A percentile compares a stretch with the other conserved stretches of the same genome.
Conservation (phyloP, 1,140 invertebrate species). For the Apis laboriosa region DNA sequence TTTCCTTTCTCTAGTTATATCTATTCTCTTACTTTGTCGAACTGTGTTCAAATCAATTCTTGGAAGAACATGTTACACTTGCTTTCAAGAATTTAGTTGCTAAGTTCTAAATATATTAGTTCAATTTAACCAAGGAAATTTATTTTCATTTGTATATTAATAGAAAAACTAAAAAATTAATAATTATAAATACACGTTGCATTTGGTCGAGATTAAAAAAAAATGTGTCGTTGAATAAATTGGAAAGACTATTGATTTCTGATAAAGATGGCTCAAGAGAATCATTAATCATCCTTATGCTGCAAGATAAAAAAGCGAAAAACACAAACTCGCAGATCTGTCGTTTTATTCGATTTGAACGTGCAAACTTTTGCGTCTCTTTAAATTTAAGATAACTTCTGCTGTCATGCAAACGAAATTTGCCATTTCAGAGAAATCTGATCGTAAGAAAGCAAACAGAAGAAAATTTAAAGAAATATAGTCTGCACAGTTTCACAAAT, state of each 20-base stretch:
- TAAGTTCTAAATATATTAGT: too few relatives aligned
- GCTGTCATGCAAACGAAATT: conserved; percentile 34
- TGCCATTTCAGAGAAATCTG: conserved; percentile 59
- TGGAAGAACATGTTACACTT: too few relatives aligned
- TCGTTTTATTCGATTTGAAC: conserved; percentile 43
- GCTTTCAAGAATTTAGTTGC: too few relatives aligned
- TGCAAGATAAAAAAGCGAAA: neutral
- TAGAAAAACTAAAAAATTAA: too few relatives aligned
- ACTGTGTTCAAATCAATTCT: too few relatives aligned
- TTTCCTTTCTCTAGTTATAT: too few relatives aligned
- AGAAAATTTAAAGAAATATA: conserved; percentile 59
- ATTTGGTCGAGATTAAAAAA: neutral
- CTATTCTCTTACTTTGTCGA: too few relatives aligned
- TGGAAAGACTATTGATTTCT: neutral
- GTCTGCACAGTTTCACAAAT: conserved; percentile 39
- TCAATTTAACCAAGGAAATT: too few relatives aligned
- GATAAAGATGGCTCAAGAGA: conserved; percentile 11
- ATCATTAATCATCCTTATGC: conserved; percentile 50
- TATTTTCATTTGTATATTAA: neutral
- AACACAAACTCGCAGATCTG: neutral
- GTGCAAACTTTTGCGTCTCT: conserved; percentile 1
- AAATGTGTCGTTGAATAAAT: neutral
- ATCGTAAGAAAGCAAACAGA: conserved; percentile 58
- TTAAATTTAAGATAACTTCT: conserved; percentile 12
- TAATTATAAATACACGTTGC: neutral